Conservation (phyloP, 2,797 vertebrate species). For the Pelodytes ibericus region DNA sequence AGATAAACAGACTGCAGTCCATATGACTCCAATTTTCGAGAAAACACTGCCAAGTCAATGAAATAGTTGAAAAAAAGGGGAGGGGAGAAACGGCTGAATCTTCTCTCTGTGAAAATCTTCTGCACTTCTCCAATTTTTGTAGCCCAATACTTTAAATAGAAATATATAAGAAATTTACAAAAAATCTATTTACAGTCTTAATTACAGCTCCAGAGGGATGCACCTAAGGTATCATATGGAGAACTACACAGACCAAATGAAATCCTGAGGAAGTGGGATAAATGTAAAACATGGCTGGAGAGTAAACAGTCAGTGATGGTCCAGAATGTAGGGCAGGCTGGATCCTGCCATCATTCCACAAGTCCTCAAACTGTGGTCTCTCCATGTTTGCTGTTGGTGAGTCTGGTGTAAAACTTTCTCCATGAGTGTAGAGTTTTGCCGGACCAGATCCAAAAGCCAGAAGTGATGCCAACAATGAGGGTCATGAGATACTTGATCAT, state of each 20-base stretch:
- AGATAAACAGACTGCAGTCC: slow-evolving; percentile 58
- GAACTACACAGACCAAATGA: slow-evolving; percentile 37
- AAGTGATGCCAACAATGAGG: slow-evolving; percentile 97
- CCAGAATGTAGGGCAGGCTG: not conserved
- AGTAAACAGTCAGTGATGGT: slow-evolving; percentile 21
- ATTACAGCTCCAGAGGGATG: slow-evolving; percentile 74
- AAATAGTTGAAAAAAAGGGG: slow-evolving; percentile 36
- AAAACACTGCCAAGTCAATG: slow-evolving; percentile 57
- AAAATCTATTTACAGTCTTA: slow-evolving; percentile 88
- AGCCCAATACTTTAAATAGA: slow-evolving; percentile 82
- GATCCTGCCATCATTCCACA: not conserved
- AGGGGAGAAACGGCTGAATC: not conserved
- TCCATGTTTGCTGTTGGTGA: slow-evolving; percentile 88
- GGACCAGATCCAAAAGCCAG: slow-evolving; percentile 98
- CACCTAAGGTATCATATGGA: slow-evolving; percentile 59
- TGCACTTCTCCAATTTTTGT: not conserved
- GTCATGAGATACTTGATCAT: slow-evolving; percentile 99
- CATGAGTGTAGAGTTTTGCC: slow-evolving; percentile 97
- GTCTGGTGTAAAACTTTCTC: slow-evolving; percentile 92
- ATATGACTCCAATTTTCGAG: slow-evolving; percentile 62
- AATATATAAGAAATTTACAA: slow-evolving; percentile 90
- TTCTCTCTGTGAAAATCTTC: slow-evolving; percentile 4
- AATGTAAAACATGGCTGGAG: slow-evolving; percentile 13
- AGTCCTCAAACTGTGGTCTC: slow-evolving; percentile 87
- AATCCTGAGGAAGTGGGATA: slow-evolving; percentile 48